Base-by-base conservation (phyloP, 2,888 invertebrate species). In the Xestobium rufovillosum region DNA sequence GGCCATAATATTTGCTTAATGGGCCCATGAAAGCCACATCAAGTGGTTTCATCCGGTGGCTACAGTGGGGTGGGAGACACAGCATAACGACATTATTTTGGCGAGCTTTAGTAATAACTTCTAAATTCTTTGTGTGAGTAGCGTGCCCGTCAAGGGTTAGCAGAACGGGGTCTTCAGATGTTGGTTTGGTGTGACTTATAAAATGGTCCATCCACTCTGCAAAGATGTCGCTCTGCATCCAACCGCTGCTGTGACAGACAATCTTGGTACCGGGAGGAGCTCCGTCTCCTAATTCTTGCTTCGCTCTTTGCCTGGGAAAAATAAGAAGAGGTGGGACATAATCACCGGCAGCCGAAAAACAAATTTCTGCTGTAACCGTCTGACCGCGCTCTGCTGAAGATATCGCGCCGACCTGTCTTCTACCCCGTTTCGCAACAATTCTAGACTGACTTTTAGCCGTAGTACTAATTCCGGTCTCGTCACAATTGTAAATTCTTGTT, bases 221-320 rank as follows among this genome's bases (percentile, higher is more conserved):
- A 40, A 52, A 50, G 3, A 45, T 32, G 9, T 49, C 36, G 13
- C 33, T 19, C 31, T 48, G 44, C 19, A 53, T 51, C 50, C 56
- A 58, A 10, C 56, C 55, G 40, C 41, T 41, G 39, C 43, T 43
- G 34, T 55, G 50, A 37, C 47, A 52, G 31, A 38, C 49, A 33
- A 38, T 45, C 26, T 42, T 43, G 26, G 52, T 43, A 27, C 55
- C 55, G 36, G 52, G 47, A 34, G 53, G 55, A 29, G 53, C 52
- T 13, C 46, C 49, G 41, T 51, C 52, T 38, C 52, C 41, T 27
- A 56, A 38, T 31, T 55, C 49, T 17, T 34, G 42, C 17, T 52
- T 53, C 46, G 47, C 47, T 40, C 47, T 39, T 32, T 51, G 39
- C 41, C 55, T 37, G 6, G 55, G 52, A 40, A 56, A n/a, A n/a